Evolutionary conservation across 2,888 invertebrate genomes (phyloP), one percentile per base, ranked within the genome.

Genomic region (Agrypnus murinus): DNA sequence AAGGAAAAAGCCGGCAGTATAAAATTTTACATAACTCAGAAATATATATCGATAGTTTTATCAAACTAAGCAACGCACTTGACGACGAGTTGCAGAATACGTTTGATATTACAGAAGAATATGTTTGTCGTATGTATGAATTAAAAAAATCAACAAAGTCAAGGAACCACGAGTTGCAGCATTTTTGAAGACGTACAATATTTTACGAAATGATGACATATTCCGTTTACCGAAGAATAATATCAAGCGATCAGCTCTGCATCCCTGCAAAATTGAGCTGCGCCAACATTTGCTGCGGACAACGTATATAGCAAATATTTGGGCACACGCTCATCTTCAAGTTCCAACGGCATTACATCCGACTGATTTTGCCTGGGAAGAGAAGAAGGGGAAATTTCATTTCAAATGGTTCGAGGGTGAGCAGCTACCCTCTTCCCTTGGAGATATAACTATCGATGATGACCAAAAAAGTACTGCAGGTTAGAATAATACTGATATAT

Each of bases 281-380:
- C 69, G 65, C 32, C 65, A 65, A 58, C 69, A 69, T 58, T 58
- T 64, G 46, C 58, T 69, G 25, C 36, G 64, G 10, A 69, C 46
- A 14, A 69, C 48, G 15, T 46, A 69, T 32, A 65, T 69, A 31
- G 64, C 64, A 34, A 25, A 69, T 25, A 65, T 69, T 14, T 69
- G 64, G 69, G 25, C 69, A 14, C 58, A 69, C 50, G 57, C 48
- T 45, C 19, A 14, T 34, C 57, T 43, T 25, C 46, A 65, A 9
- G 34, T 34, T 34, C 34, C 34, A 34, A 34, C 34, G 34, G 34
- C 34, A 34, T 34, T 34, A 34, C 8, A 48, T 38, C 32, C 53
- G 9, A 53, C 25, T 25, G 32, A 53, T 53, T 53, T 53, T 53
- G 53, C 25, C 25, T 53, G 53, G 53, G 53, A 53, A 7, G 12